Percentiles rank a stretch among this genome's conserved stretches.
These are phyloP conservation scores for Epizoanthus illoricatus DNA, from an alignment of 92 coral and sea anemone species.

Conservation along the genomic window DNA sequence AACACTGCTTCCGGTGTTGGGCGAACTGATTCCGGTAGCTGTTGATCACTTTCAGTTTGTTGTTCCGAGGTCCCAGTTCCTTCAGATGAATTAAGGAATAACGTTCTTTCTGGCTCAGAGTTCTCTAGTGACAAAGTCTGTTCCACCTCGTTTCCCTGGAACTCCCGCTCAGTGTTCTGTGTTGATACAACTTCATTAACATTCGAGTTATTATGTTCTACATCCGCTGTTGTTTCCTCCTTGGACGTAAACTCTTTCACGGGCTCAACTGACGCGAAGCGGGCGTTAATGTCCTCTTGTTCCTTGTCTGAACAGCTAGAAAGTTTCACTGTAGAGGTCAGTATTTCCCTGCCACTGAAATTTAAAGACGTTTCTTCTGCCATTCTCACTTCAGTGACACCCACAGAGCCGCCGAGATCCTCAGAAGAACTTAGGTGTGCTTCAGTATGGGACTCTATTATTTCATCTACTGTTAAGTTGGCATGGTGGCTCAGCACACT, in stretches of 20 bases:
- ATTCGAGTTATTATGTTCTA: neutral
- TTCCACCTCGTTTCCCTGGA: neutral
- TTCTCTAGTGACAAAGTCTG: neutral
- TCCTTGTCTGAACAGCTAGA: neutral
- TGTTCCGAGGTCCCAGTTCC: no score
- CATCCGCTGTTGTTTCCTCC: neutral
- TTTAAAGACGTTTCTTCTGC: neutral
- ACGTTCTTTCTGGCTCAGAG: neutral
- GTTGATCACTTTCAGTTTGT: no score
- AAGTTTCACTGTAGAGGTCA: no score
- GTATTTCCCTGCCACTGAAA: neutral
- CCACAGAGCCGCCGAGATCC: neutral
- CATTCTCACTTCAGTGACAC: neutral
- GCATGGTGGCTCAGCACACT: neutral
- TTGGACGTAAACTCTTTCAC: neutral
- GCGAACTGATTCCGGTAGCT: neutral
- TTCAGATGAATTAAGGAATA: no score
- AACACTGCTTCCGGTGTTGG: neutral
- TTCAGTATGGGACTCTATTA: neutral
- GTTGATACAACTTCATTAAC: neutral
- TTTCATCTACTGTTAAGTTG: neutral
- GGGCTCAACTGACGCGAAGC: neutral
- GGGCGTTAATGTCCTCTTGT: neutral
- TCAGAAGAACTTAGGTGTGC: neutral
- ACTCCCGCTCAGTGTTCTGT: neutral